Evolutionary conservation across 2,888 invertebrate genomes (phyloP).

Genomic region (Sphaeridia pumilis): DNA sequence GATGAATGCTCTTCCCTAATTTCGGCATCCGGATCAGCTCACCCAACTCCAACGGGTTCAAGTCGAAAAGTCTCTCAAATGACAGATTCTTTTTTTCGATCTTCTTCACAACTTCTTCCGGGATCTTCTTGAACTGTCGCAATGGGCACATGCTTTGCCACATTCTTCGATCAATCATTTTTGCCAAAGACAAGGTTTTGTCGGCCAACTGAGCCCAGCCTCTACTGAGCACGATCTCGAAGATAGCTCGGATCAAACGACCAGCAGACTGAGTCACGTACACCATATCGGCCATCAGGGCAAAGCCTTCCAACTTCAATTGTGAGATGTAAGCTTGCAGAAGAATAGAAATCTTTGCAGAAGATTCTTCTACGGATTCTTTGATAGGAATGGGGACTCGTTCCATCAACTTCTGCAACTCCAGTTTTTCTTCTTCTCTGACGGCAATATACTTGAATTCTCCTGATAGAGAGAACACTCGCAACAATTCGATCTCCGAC

Average conservation of each 20-base stretch:
- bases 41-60: slow-evolving; percentile 94
- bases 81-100: slow-evolving; percentile 96
- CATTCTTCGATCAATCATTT: slow-evolving; percentile 98
- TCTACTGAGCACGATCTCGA: slow-evolving; percentile 71
- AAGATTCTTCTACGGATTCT: slow-evolving; percentile 94
- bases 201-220: slow-evolving; percentile 98
- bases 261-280: slow-evolving; percentile 97
- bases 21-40: slow-evolving; percentile 85
- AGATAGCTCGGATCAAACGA: slow-evolving; percentile 87
- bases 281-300: slow-evolving; percentile 98
- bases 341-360: slow-evolving; percentile 89
- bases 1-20: slow-evolving; percentile 87
- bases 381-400: slow-evolving; percentile 96
- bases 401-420: slow-evolving; percentile 86
- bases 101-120: slow-evolving; percentile 90
- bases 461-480: slow-evolving; percentile 93
- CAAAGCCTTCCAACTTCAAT: slow-evolving; percentile 94
- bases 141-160: slow-evolving; percentile 99
- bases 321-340: slow-evolving; percentile 97
- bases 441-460: slow-evolving; percentile 92
- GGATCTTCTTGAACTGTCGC: slow-evolving; percentile 93
- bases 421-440: slow-evolving; percentile 90
- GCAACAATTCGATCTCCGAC: slow-evolving; percentile 92
- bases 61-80: slow-evolving; percentile 87
- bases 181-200: slow-evolving; percentile 87